These are phyloP conservation scores for Philonicus albiceps DNA, from an alignment of 2,888 invertebrate species.

Conservation along the genomic window DNA sequence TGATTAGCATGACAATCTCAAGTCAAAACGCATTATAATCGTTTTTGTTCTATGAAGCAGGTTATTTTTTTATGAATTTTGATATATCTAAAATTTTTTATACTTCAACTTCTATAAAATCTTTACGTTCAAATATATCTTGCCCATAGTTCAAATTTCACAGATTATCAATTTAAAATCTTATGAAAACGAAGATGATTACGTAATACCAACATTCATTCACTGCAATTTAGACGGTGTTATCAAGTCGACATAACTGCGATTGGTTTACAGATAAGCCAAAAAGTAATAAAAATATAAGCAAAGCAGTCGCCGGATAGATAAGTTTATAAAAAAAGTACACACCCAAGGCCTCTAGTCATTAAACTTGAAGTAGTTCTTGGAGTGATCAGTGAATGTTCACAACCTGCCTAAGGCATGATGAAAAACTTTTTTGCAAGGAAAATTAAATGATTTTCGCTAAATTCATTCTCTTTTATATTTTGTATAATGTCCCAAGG, in stretches of 20 bases:
- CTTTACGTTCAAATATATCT: background rate
- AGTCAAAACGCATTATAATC: too few relatives aligned
- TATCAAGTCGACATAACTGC: background rate
- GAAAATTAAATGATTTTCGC: background rate
- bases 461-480: background rate
- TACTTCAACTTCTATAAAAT: too few relatives aligned
- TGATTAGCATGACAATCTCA: too few relatives aligned
- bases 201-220: background rate
- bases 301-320: background rate
- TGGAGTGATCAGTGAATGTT: slow-evolving; percentile 2
- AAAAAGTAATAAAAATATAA: background rate
- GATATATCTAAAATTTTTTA: too few relatives aligned
- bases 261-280: background rate
- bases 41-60: too few relatives aligned
- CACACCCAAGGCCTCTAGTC: background rate
- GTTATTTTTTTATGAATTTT: too few relatives aligned
- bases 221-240: background rate
- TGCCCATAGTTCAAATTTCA: background rate
- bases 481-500: background rate
- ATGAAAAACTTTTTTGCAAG: background rate
- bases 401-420: background rate
- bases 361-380: background rate
- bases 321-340: background rate
- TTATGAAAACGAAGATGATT: background rate
- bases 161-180: background rate